These are phyloP conservation scores for Oostethus manadensis DNA, from an alignment of 2,113 vertebrate genomes.

Conservation along the genomic window DNA sequence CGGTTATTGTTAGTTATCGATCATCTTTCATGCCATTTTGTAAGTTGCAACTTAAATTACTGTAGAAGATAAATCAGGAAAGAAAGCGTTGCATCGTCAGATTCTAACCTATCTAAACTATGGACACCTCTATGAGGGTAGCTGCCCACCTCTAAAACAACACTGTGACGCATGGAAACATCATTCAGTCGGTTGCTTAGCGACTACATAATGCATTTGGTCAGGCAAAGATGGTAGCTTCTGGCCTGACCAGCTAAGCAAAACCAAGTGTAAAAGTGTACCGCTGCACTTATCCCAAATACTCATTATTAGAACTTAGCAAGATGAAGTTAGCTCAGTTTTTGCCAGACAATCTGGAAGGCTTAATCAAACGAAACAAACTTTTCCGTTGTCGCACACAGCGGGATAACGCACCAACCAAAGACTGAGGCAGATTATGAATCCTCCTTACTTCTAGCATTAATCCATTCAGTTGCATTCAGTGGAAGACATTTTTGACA, in stretches of 20 bases:
- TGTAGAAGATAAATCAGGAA: not conserved
- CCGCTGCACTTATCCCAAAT: not conserved
- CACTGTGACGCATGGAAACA: slow-evolving; percentile 5
- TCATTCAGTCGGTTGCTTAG: slow-evolving; percentile 8
- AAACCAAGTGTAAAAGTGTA: not conserved
- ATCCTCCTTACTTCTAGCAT: too few relatives aligned
- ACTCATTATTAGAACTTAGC: not conserved
- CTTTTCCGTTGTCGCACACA: not conserved
- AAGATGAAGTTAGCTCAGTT: not conserved
- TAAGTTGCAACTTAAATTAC: not conserved
- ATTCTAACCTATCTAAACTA: not conserved
- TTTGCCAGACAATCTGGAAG: not conserved
- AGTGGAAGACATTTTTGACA: too few relatives aligned
- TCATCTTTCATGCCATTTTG: not conserved
- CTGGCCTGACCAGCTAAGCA: not conserved
- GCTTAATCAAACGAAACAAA: not conserved
- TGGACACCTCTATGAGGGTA: not conserved
- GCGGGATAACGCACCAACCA: not conserved
- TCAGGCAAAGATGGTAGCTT: not conserved
- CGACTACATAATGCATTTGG: slow-evolving; percentile 8
- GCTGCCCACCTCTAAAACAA: slow-evolving; percentile 1
- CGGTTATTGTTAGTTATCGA: not conserved
- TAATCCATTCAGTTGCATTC: too few relatives aligned
- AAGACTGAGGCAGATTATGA: not conserved
- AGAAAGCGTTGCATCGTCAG: not conserved